phyloP scores from a whole-genome alignment of 1,140 invertebrate genomes.

The Theocolax elegans region DNA sequence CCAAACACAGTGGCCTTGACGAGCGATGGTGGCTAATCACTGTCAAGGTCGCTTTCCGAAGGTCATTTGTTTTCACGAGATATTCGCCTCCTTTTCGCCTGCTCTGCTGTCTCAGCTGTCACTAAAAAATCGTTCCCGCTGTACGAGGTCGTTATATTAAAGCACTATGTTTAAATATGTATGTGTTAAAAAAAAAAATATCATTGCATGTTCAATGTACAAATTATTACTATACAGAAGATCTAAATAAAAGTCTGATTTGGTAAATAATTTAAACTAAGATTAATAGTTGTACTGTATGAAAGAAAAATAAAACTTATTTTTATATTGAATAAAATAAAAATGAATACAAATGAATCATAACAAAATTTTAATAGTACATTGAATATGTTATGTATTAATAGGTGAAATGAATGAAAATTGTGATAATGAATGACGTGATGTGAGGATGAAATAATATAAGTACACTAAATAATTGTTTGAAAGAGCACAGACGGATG shows the following conservation, averaged over 20 bases:
- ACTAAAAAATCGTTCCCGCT: conserved; percentile 68
- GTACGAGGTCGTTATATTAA: conserved; percentile 66
- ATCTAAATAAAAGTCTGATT: too few species aligned
- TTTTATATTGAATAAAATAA: too few species aligned
- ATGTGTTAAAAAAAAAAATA: too few species aligned
- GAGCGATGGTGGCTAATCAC: conserved; percentile 68
- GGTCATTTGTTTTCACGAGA: conserved; percentile 69
- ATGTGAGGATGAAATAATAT: conserved; percentile 18
- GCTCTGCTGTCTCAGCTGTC: conserved; percentile 65
- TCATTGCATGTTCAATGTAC: conserved; percentile 12
- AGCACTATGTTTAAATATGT: conserved; percentile 45
- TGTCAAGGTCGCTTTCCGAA: conserved; percentile 69
- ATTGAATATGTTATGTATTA: conserved; percentile 30
- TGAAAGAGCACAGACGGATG: conserved; percentile 40
- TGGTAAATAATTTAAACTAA: too few species aligned
- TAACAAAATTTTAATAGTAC: neutral
- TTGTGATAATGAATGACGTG: conserved; percentile 13
- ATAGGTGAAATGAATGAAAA: conserved; percentile 22
- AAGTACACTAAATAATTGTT: conserved; percentile 14
- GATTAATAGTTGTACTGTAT: too few species aligned
- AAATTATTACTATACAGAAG: too few species aligned
- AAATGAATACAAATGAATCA: too few species aligned
- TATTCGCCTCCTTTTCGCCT: conserved; percentile 67
- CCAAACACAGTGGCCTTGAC: conserved; percentile 65
- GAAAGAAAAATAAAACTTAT: too few species aligned